Evolutionary conservation across 1,140 invertebrate species (phyloP).

Genomic region (Chelonus insularis): DNA sequence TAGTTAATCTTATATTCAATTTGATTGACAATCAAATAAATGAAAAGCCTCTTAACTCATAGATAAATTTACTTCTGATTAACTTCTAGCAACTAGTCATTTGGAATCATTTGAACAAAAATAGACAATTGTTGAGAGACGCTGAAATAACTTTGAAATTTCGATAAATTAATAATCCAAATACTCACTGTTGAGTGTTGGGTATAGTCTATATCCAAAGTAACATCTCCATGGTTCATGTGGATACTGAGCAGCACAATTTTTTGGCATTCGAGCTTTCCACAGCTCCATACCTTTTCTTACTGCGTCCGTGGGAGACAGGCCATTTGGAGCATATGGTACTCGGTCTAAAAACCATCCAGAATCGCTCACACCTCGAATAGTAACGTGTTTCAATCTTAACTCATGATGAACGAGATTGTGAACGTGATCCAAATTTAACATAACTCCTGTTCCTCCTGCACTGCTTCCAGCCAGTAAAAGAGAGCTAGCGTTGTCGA

Average conservation of each 20-base stretch:
- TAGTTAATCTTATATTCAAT: too few relatives aligned
- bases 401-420: conserved; percentile 68
- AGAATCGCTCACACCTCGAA: conserved; percentile 84
- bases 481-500: conserved; percentile 67
- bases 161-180: too few relatives aligned
- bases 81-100: too few relatives aligned
- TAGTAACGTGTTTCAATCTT: conserved; percentile 67
- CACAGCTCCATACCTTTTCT: conserved; percentile 80
- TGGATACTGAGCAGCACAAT: conserved; percentile 70
- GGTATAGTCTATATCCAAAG: conserved; percentile 89
- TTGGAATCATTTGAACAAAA: too few relatives aligned
- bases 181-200: conserved; percentile 82
- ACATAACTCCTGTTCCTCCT: conserved; percentile 87
- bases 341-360: conserved; percentile 92
- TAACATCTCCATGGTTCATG: conserved; percentile 87
- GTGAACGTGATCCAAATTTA: conserved; percentile 83
- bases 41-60: too few relatives aligned
- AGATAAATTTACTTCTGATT: too few relatives aligned
- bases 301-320: conserved; percentile 68
- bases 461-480: conserved; percentile 90
- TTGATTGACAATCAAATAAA: too few relatives aligned
- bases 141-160: background rate
- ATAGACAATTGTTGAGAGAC: too few relatives aligned
- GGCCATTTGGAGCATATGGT: conserved; percentile 63
- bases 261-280: conserved; percentile 77